phyloP scores from a whole-genome alignment of 2,113 vertebrate genomes.

The Protobothrops flavoviridis region DNA sequence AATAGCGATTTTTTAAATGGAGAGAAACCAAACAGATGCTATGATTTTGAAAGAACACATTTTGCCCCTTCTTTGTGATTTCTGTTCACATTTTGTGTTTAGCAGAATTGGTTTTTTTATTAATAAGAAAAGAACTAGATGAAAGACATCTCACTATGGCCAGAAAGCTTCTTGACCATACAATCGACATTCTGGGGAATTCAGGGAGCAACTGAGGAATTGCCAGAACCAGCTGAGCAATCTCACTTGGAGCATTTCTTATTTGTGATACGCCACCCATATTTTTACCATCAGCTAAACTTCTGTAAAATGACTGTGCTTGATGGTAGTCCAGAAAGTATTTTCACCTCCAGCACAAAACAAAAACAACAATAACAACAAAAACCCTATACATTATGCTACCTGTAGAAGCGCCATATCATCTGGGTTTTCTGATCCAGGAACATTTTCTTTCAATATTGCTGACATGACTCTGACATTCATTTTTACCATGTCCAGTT shows the following conservation, averaged over 20 bases:
- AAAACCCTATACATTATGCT: not conserved
- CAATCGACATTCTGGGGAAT: not conserved
- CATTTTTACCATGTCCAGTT: slow-evolving; percentile 78
- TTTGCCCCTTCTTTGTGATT: not conserved
- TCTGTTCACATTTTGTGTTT: not conserved
- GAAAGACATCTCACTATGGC: not conserved
- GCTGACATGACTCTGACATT: slow-evolving; percentile 75
- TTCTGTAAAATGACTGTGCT: not conserved
- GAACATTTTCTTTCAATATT: slow-evolving; percentile 73
- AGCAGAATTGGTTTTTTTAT: not conserved
- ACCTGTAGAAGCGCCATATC: slow-evolving; percentile 78
- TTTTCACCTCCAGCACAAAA: not conserved
- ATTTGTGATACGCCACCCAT: not conserved
- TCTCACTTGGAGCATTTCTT: not conserved
- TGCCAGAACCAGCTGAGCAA: not conserved
- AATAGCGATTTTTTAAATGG: not conserved
- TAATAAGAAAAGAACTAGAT: not conserved
- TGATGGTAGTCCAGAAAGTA: not conserved
- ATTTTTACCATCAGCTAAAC: not conserved
- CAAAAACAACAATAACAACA: not conserved
- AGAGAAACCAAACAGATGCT: not conserved
- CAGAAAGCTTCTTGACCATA: not conserved
- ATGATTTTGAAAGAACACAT: not conserved
- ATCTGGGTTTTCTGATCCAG: slow-evolving; percentile 69
- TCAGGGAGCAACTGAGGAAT: not conserved